Conservation (phyloP, 2,888 invertebrate species). For the Frankliniella fusca region DNA sequence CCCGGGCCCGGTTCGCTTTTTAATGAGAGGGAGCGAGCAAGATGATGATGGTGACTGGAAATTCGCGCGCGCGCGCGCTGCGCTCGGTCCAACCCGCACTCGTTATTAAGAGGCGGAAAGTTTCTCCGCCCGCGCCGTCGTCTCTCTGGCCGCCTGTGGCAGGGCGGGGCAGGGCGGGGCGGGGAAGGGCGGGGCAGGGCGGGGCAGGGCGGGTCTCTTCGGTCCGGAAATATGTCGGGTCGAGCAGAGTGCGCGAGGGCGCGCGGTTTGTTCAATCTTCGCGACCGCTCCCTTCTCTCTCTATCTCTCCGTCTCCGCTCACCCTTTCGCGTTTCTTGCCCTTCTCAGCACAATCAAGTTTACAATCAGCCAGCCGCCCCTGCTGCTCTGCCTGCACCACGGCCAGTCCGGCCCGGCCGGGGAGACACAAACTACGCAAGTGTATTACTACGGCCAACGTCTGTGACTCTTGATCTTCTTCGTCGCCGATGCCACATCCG, state of each 20-base stretch:
- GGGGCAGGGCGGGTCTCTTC: neutral
- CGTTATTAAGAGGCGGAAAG: slow-evolving; percentile 15
- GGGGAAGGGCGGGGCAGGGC: neutral
- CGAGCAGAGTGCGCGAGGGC: too few species aligned
- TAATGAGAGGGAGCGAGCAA: neutral
- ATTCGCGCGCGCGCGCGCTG: neutral
- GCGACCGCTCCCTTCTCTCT: neutral
- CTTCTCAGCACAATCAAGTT: neutral
- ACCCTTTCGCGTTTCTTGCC: neutral
- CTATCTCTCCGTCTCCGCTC: neutral
- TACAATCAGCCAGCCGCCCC: neutral
- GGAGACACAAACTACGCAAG: neutral
- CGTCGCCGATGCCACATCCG: neutral
- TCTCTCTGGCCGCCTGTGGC: too few species aligned
- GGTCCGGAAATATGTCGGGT: neutral
- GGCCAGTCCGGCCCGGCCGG: neutral
- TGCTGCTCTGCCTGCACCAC: neutral
- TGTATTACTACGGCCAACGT: neutral
- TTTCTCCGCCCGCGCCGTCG: neutral
- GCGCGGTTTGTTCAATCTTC: neutral
- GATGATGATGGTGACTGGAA: neutral
- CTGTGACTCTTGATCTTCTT: too few species aligned
- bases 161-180: neutral
- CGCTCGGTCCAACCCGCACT: neutral
- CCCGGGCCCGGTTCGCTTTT: neutral